phyloP scores from a whole-genome alignment of 1,140 invertebrate genomes.

The Aphaenogaster floridana region DNA sequence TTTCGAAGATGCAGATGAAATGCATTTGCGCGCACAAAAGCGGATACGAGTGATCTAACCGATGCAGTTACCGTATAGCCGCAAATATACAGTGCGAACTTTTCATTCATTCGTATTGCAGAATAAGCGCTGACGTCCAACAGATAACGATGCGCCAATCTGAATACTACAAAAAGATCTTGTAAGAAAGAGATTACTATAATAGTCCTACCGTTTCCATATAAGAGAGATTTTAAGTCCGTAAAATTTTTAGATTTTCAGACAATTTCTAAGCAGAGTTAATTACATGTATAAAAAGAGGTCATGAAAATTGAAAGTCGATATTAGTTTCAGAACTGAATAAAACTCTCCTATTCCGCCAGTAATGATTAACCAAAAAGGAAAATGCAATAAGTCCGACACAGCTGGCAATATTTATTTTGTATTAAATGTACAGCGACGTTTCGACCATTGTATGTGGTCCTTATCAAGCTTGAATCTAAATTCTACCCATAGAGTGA shows the following conservation, averaged over 20 bases:
- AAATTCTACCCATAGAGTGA: too few species aligned
- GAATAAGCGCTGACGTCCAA: background rate
- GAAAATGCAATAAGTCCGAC: too few species aligned
- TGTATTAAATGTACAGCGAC: too few species aligned
- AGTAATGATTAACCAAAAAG: too few species aligned
- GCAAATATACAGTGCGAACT: background rate
- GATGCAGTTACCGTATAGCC: slow-evolving; percentile 2
- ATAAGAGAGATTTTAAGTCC: background rate
- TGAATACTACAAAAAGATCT: background rate
- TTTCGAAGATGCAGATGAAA: slow-evolving; percentile 22
- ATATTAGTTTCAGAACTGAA: background rate
- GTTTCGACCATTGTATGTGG: too few species aligned
- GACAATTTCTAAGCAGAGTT: background rate
- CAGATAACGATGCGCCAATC: background rate
- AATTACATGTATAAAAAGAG: background rate
- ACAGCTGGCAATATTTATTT: too few species aligned
- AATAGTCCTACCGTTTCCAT: background rate
- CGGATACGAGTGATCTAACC: background rate
- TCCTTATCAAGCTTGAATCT: too few species aligned
- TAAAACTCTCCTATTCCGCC: too few species aligned
- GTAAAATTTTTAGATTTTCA: background rate
- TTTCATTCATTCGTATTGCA: background rate
- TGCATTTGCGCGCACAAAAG: slow-evolving; percentile 52
- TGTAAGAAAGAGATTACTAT: background rate
- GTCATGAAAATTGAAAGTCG: background rate